Conservation (phyloP, 2,113 vertebrate species). For the Stegostoma tigrinum region DNA sequence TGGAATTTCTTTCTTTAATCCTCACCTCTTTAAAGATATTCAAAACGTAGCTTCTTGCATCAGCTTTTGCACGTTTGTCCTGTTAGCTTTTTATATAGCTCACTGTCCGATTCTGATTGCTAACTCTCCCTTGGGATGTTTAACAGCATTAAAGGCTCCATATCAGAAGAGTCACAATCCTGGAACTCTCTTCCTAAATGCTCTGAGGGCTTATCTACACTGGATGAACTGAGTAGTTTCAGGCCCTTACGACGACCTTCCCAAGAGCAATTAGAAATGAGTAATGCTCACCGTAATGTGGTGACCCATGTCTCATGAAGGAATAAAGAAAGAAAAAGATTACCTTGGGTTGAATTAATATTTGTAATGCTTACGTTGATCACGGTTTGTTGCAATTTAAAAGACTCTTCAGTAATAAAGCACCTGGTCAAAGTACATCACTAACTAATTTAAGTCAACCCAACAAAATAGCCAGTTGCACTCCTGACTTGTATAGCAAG, state of each 20-base stretch:
- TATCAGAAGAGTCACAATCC: background rate
- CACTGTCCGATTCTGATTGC: background rate
- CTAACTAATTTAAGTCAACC: background rate
- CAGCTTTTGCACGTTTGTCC: background rate
- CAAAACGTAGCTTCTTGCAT: background rate
- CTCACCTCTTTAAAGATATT: background rate
- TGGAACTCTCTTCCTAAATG: background rate
- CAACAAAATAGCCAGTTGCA: background rate
- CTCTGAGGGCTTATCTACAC: background rate
- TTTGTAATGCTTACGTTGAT: background rate
- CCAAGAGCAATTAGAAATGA: background rate
- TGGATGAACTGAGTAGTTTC: background rate
- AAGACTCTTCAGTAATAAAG: background rate
- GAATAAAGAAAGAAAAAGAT: background rate
- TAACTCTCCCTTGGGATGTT: background rate
- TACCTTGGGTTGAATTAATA: background rate
- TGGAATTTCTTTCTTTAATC: background rate
- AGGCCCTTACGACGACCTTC: background rate
- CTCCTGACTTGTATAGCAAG: background rate
- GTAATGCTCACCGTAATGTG: background rate
- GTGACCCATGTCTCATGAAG: background rate
- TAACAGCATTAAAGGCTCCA: background rate
- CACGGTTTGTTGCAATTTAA: background rate
- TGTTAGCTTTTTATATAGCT: background rate
- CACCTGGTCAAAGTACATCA: background rate